Evolutionary conservation across 2,113 vertebrate genomes (phyloP).

Genomic region (Aythya baeri): DNA sequence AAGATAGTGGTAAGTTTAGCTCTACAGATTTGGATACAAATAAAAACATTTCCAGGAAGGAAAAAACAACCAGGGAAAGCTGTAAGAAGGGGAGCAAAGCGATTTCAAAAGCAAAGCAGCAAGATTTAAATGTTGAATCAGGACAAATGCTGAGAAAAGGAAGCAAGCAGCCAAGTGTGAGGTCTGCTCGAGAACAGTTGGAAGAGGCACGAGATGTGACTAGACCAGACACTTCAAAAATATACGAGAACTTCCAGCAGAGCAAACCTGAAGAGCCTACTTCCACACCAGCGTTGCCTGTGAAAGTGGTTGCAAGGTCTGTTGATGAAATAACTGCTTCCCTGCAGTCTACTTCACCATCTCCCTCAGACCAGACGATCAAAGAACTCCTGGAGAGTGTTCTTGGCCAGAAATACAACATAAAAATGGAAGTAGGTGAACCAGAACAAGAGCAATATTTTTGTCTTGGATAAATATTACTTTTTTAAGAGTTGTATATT

Average conservation of each 20-base stretch:
- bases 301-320: slow-evolving; percentile 50
- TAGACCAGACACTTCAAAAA: not conserved
- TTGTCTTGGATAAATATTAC: slow-evolving; percentile 50
- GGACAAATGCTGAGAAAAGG: slow-evolving; percentile 13
- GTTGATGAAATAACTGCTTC: slow-evolving; percentile 80
- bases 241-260: not conserved
- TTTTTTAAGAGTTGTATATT: slow-evolving; percentile 61
- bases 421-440: slow-evolving; percentile 75
- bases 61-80: not conserved
- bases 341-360: slow-evolving; percentile 67
- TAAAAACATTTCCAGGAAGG: not conserved
- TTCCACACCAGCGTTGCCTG: not conserved
- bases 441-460: slow-evolving; percentile 29
- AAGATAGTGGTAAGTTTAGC: not conserved
- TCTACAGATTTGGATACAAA: not conserved
- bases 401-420: slow-evolving; percentile 74
- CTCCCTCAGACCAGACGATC: slow-evolving; percentile 70
- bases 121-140: not conserved
- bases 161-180: slow-evolving; percentile 58
- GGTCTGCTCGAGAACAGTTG: slow-evolving; percentile 47
- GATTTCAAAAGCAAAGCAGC: not conserved
- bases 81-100: not conserved
- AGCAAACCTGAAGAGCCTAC: slow-evolving; percentile 5
- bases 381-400: slow-evolving; percentile 76
- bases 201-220: slow-evolving; percentile 3